phyloP scores from a whole-genome alignment of 2,113 vertebrate genomes.

The Callipepla squamata region DNA sequence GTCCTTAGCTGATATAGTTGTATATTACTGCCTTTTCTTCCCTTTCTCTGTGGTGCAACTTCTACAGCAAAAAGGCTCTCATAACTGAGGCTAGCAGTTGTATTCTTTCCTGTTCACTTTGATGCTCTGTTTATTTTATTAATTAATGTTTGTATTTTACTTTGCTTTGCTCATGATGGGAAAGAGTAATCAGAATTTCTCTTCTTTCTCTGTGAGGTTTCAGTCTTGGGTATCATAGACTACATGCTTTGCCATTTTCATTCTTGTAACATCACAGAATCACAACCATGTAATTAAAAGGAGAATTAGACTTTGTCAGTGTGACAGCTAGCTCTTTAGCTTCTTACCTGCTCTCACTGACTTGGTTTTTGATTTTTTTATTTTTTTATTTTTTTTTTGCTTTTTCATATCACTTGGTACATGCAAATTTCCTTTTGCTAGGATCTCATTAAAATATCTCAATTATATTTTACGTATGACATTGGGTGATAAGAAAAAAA shows the following conservation, averaged over 20 bases:
- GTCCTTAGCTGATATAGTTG: neutral
- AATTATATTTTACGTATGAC: neutral
- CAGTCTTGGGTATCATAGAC: neutral
- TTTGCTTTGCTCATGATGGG: too few species aligned
- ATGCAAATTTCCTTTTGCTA: neutral
- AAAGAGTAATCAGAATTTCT: neutral
- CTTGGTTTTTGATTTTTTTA: neutral
- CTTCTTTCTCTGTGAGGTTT: neutral
- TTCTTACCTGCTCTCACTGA: neutral
- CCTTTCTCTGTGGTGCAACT: neutral
- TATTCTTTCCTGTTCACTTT: neutral
- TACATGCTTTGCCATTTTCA: neutral
- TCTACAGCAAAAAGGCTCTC: neutral
- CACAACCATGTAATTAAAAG: neutral
- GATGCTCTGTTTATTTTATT: neutral
- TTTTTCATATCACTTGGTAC: neutral
- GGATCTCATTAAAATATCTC: neutral
- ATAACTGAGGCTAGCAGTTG: neutral
- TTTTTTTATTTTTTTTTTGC: neutral
- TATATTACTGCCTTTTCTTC: neutral
- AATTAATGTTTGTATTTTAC: neutral
- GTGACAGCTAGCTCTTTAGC: neutral
- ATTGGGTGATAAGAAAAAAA: neutral
- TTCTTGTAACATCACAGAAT: neutral
- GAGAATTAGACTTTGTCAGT: neutral